A percentile compares a stretch with the other conserved stretches of the same genome.
Conservation (phyloP, 2,797 vertebrate genomes). For the Malacoctenus gilli region DNA sequence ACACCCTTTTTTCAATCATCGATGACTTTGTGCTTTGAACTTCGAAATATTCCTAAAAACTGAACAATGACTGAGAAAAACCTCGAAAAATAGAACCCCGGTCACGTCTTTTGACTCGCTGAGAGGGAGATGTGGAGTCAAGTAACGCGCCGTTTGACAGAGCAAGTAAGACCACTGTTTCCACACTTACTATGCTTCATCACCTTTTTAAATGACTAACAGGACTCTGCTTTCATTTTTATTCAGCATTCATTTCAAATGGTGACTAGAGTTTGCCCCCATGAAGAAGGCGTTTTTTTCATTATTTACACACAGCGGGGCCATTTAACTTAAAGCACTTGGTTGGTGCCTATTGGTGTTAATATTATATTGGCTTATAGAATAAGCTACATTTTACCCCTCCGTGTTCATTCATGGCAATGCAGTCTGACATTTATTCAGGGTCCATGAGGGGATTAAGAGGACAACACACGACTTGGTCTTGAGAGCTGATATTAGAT, state of each 20-base stretch:
- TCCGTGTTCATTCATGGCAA: conserved; percentile 69
- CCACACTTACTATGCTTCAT: conserved; percentile 79
- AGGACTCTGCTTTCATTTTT: conserved; percentile 61
- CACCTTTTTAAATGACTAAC: conserved; percentile 64
- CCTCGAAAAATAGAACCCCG: conserved; percentile 63
- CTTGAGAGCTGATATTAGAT: conserved; percentile 88
- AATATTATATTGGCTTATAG: conserved; percentile 64
- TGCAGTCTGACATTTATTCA: conserved; percentile 77
- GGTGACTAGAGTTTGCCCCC: conserved; percentile 54
- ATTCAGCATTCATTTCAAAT: conserved; percentile 57
- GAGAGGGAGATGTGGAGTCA: conserved; percentile 78
- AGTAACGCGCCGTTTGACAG: conserved; percentile 83
- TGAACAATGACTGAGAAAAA: conserved; percentile 76
- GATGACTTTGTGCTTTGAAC: conserved; percentile 79
- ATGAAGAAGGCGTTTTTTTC: not conserved
- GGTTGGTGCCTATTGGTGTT: conserved; percentile 65
- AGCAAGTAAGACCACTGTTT: conserved; percentile 94
- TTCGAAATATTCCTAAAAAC: conserved; percentile 70
- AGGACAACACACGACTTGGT: conserved; percentile 78
- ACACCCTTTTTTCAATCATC: conserved; percentile 80
- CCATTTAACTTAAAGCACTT: conserved; percentile 72
- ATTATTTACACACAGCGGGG: conserved; percentile 37
- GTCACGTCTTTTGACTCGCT: conserved; percentile 70
- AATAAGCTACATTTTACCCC: conserved; percentile 59
- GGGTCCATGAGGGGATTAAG: conserved; percentile 64